Conservation (phyloP, 2,888 invertebrate species). For the Hypselothyrea guttata region DNA sequence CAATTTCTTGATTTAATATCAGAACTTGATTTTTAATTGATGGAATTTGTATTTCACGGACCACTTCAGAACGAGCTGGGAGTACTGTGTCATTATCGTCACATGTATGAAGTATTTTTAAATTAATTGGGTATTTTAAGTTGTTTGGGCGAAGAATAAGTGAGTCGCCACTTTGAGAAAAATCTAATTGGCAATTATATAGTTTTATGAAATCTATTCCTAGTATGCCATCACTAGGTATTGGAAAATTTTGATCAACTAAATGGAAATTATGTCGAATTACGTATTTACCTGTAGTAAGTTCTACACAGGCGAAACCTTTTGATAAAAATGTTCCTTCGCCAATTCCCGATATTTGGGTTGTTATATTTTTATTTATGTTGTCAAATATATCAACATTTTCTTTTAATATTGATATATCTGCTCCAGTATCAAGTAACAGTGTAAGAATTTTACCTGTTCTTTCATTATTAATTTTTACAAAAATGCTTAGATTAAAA, state of each 20-base stretch:
- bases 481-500: background rate
- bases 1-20: conserved; percentile 10
- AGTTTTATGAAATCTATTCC: conserved; percentile 10
- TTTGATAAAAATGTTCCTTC: conserved; percentile 6
- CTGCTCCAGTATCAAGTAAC: conserved; percentile 5
- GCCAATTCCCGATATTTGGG: conserved; percentile 7
- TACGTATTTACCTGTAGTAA: conserved; percentile 9
- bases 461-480: background rate
- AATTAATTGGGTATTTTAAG: conserved; percentile 2
- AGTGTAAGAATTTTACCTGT: background rate
- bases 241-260: conserved; percentile 1
- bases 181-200: conserved; percentile 11
- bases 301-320: conserved; percentile 1
- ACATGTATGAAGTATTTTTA: conserved; percentile 4
- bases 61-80: conserved; percentile 11
- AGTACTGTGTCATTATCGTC: background rate
- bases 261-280: conserved; percentile 13
- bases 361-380: conserved; percentile 1
- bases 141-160: conserved; percentile 5
- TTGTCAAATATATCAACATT: conserved; percentile 3
- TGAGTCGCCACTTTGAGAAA: conserved; percentile 2
- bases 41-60: background rate
- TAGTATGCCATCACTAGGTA: conserved; percentile 14
- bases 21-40: conserved; percentile 4
- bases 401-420: conserved; percentile 3